Evolutionary conservation across 2,888 invertebrate genomes (phyloP).

Genomic region (Polia nebulosa): DNA sequence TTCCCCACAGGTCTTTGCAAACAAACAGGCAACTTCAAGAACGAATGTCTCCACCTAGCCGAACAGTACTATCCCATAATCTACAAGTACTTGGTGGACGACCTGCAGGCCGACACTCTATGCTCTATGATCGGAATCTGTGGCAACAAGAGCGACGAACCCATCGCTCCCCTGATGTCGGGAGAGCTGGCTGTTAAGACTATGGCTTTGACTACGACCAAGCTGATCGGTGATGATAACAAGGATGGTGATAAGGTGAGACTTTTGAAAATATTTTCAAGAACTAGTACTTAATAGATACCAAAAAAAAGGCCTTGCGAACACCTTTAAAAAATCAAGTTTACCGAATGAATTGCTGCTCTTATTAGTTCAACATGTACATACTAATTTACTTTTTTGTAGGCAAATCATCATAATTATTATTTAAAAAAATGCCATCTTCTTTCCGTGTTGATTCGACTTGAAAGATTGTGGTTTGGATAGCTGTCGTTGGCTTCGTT

Average conservation of each 20-base stretch:
- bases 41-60: slow-evolving; percentile 94
- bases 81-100: slow-evolving; percentile 93
- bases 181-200: slow-evolving; percentile 81
- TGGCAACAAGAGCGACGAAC: slow-evolving; percentile 82
- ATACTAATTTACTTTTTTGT: no score
- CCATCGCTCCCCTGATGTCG: slow-evolving; percentile 92
- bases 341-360: no score
- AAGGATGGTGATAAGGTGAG: slow-evolving; percentile 75
- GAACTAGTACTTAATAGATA: no score
- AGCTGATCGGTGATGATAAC: slow-evolving; percentile 83
- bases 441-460: no score
- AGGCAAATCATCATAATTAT: no score
- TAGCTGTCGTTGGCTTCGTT: no score
- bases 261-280: no score
- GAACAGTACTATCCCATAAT: slow-evolving; percentile 95
- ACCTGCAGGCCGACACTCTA: slow-evolving; percentile 93
- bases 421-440: no score
- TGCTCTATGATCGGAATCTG: slow-evolving; percentile 94
- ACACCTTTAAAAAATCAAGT: no score
- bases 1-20: slow-evolving; percentile 92
- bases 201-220: slow-evolving; percentile 51
- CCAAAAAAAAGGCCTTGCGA: no score
- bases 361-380: no score
- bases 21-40: slow-evolving; percentile 93
- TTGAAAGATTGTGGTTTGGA: no score